Conservation (phyloP, 2,113 vertebrate species). For the Mustela lutreola region DNA sequence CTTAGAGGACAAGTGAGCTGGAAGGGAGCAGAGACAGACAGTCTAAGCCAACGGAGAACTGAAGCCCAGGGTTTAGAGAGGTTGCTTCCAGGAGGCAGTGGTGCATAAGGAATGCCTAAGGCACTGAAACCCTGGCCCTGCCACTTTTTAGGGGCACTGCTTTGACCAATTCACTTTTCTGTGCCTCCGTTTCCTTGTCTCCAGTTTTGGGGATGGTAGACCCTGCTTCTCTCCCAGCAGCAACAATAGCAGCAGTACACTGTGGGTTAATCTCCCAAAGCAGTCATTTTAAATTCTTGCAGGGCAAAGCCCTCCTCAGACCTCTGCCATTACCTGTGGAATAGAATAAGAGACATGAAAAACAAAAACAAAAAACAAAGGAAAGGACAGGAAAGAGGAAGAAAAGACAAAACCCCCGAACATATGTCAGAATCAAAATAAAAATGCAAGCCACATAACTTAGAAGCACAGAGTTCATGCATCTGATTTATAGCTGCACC, state of each 20-base stretch:
- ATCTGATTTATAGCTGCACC: not conserved
- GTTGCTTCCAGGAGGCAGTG: not conserved
- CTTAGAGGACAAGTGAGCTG: not conserved
- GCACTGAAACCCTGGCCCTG: not conserved
- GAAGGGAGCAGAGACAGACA: not conserved
- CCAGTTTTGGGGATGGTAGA: not conserved
- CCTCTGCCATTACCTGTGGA: not conserved
- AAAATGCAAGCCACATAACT: not conserved
- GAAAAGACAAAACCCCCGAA: not conserved
- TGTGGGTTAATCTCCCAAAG: not conserved
- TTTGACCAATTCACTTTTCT: not conserved
- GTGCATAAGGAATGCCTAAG: not conserved
- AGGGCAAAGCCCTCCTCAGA: not conserved
- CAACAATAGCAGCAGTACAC: not conserved
- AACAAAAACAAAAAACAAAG: not conserved
- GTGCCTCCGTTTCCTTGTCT: not conserved
- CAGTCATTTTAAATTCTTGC: not conserved
- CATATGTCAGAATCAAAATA: not conserved
- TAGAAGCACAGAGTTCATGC: not conserved
- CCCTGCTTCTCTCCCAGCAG: accelerated
- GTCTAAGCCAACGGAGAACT: not conserved
- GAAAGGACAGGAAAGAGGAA: not conserved
- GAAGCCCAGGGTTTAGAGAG: not conserved
- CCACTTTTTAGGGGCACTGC: not conserved
- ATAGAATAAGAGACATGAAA: not conserved